Base-by-base conservation (phyloP, 2,113 vertebrate species). In the Otocyon megalotis region DNA sequence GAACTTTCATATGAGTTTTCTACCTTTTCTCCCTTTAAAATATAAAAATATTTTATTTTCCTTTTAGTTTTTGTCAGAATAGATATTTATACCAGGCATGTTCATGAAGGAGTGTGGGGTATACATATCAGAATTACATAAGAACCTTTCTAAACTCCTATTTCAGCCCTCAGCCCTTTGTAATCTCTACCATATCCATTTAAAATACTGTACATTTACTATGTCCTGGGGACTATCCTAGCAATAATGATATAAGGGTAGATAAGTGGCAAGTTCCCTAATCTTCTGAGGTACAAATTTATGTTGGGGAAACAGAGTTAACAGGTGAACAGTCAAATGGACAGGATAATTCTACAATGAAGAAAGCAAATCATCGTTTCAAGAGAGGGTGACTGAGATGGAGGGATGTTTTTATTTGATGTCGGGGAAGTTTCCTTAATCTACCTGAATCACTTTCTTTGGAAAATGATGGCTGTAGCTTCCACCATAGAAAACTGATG, bases 1-100 rank as follows among this genome's bases (percentile, higher is more conserved):
- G 87, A 95, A 74, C 77, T 97, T 97, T 98, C 80, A 62, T 20
- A 90, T 88, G 1, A 2, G 37, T 48, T 86, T 76, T 22, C 19
- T 24, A 35, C 19, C 8, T 58, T 85, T 94, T 92, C 65, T 35
- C 9, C 12, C 20, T 48, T 14, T 22, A 60, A 83, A 93, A 54
- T n/a, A 71, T 6, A 63, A 48, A 85, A 92, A n/a, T 1, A 2
- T 8, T 94, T 90, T 71, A 35, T 81, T 94, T 97, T 95, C 7
- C 43, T 71, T 88, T 72, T 12, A 54, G 5, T 50, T 95, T 20
- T 88, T 93, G 71, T 88, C 48, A 74, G 50, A 74, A 5, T 56
- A 79, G 72, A 69, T 86, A 88, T 83, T 96, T 96, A 72, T 82
- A 82, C 32, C 1, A 69, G 32, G 13, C 14, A 63, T 83, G 53